Conservation (phyloP, 2,797 vertebrate genomes). For the Myiotriccus ornatus region DNA sequence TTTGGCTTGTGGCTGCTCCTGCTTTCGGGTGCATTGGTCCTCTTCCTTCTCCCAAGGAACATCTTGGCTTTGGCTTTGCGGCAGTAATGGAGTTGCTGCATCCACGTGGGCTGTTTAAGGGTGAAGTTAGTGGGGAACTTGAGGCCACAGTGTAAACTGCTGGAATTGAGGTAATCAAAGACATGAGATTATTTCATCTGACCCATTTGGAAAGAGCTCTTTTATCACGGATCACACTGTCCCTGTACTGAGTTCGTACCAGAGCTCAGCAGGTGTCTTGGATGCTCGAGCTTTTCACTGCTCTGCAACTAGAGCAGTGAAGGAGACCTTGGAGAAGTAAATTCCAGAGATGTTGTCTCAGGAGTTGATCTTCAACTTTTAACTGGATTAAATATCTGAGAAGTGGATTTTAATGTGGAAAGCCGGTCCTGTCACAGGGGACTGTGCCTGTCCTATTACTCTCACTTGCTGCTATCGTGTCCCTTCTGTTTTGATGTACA, state of each 20-base stretch:
- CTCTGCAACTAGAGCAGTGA: neutral
- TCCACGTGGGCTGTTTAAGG: neutral
- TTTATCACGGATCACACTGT: neutral
- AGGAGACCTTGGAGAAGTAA: neutral
- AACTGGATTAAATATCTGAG: neutral
- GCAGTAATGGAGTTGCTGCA: neutral
- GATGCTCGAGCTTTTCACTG: neutral
- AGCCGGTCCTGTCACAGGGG: neutral
- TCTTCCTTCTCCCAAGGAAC: neutral
- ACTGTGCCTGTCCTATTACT: neutral
- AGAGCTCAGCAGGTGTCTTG: neutral
- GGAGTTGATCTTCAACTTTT: neutral
- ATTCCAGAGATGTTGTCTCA: neutral
- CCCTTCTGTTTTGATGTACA: slow-evolving; percentile 2
- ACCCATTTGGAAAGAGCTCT: neutral
- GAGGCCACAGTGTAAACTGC: neutral
- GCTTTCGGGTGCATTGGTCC: neutral
- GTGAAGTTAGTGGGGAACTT: neutral
- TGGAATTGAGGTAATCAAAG: neutral
- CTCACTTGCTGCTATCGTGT: neutral
- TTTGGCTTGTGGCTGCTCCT: neutral
- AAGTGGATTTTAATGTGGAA: neutral
- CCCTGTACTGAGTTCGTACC: neutral
- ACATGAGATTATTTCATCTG: neutral
- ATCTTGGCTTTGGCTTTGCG: neutral